These are phyloP conservation scores for Antitype chi DNA, from an alignment of 2,888 invertebrate species.

Conservation along the genomic window DNA sequence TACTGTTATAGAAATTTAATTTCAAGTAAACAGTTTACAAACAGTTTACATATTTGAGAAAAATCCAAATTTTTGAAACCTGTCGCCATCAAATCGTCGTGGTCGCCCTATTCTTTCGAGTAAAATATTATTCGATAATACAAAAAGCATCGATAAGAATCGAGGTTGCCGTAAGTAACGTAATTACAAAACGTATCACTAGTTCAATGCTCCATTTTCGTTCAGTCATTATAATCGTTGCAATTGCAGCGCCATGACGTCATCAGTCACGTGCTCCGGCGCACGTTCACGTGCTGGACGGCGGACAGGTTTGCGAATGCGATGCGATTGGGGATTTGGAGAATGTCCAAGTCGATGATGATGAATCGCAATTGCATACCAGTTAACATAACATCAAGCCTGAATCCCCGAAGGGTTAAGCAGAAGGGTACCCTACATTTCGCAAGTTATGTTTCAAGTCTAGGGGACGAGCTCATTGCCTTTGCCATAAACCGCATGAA, in stretches of 20 bases:
- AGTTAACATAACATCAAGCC: neutral
- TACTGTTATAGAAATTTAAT: too few species aligned
- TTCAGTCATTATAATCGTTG: conserved; percentile 48
- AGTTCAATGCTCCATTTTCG: conserved; percentile 68
- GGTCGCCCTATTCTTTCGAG: neutral
- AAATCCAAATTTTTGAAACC: neutral
- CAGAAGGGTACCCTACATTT: neutral
- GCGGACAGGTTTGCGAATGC: conserved; percentile 10
- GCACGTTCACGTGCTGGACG: conserved; percentile 56
- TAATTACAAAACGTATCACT: conserved; percentile 48
- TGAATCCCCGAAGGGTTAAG: neutral
- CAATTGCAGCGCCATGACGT: conserved; percentile 65
- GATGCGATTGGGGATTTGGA: conserved; percentile 21
- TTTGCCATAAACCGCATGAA: too few species aligned
- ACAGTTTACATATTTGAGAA: neutral
- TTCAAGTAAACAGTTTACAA: too few species aligned
- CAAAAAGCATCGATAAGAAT: conserved; percentile 39
- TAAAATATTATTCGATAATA: conserved; percentile 17
- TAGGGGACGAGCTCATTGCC: too few species aligned
- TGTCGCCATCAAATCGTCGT: neutral
- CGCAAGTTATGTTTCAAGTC: neutral
- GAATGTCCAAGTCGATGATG: conserved; percentile 44
- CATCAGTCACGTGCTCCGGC: conserved; percentile 63
- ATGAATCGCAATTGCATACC: conserved; percentile 25
- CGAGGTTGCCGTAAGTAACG: conserved; percentile 31